Evolutionary conservation across 1,140 invertebrate species (phyloP).

Genomic region (Papilio aristodemus): DNA sequence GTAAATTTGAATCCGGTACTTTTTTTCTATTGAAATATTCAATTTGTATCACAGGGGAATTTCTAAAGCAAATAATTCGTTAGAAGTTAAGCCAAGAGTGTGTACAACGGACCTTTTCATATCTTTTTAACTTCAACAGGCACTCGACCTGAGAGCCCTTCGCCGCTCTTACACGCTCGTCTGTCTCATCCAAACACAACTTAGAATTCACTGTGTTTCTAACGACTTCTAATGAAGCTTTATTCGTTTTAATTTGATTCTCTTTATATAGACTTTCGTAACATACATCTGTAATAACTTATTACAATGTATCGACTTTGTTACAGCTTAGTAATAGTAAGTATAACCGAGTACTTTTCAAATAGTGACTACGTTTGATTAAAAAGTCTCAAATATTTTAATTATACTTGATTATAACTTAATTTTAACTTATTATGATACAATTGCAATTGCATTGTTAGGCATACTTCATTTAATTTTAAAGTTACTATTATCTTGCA

Average conservation of each 20-base stretch:
- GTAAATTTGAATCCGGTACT: not conserved
- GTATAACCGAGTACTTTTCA: no score
- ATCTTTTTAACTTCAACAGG: conserved; percentile 21
- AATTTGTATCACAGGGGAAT: conserved; percentile 12
- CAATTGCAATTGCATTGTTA: no score
- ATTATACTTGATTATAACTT: no score
- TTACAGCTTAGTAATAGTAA: no score
- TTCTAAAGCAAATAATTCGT: conserved; percentile 29
- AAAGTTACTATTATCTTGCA: no score
- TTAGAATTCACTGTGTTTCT: conserved; percentile 17
- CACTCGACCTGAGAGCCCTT: conserved; percentile 31
- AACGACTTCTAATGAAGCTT: conserved; percentile 11
- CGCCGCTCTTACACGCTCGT: conserved; percentile 34
- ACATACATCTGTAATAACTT: not conserved
- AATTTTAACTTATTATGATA: no score
- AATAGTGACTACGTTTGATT: no score
- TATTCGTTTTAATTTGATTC: conserved; percentile 16
- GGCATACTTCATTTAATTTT: no score
- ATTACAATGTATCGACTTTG: not conserved
- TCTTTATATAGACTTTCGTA: not conserved
- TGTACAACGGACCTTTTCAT: conserved; percentile 23
- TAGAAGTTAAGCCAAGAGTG: conserved; percentile 3
- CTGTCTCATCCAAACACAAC: conserved; percentile 25
- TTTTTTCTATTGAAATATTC: not conserved
- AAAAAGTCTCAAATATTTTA: no score